A percentile compares a stretch with the other conserved stretches of the same genome.
Evolutionary conservation across 2,113 vertebrate species (phyloP).

Genomic region (Lasiurus borealis): DNA sequence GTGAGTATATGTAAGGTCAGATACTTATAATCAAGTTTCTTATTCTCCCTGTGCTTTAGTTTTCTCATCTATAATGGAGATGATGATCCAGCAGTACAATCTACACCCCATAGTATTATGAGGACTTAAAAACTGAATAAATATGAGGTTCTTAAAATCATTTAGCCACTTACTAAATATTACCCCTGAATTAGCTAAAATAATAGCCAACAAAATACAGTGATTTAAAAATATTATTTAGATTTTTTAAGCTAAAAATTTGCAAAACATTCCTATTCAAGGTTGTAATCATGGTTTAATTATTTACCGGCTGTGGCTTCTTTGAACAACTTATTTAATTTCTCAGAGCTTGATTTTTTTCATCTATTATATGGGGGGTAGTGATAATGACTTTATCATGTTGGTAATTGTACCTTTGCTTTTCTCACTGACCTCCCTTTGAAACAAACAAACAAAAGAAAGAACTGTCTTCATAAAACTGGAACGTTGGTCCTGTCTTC

Average conservation of each 20-base stretch:
- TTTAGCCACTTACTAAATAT: not conserved
- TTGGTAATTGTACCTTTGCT: not conserved
- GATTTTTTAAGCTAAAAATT: not conserved
- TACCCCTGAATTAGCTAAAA: not conserved
- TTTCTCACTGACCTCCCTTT: not conserved
- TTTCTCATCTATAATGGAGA: not conserved
- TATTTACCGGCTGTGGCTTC: not conserved
- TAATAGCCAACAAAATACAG: not conserved
- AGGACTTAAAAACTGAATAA: not conserved
- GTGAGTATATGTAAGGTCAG: not conserved
- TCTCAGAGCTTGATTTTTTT: not conserved
- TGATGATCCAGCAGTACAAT: not conserved
- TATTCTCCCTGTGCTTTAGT: not conserved
- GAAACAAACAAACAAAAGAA: not conserved
- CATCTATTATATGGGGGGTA: fast-evolving
- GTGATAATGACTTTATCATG: not conserved
- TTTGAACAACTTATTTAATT: not conserved
- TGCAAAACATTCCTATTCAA: not conserved
- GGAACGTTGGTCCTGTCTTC: not conserved
- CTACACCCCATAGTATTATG: not conserved
- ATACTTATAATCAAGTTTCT: not conserved
- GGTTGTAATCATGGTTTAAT: not conserved
- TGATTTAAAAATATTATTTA: not conserved
- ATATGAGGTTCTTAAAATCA: not conserved
- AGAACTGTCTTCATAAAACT: not conserved